These are phyloP conservation scores for Dastarcus helophoroides DNA, from an alignment of 2,888 invertebrate species.

Conservation along the genomic window DNA sequence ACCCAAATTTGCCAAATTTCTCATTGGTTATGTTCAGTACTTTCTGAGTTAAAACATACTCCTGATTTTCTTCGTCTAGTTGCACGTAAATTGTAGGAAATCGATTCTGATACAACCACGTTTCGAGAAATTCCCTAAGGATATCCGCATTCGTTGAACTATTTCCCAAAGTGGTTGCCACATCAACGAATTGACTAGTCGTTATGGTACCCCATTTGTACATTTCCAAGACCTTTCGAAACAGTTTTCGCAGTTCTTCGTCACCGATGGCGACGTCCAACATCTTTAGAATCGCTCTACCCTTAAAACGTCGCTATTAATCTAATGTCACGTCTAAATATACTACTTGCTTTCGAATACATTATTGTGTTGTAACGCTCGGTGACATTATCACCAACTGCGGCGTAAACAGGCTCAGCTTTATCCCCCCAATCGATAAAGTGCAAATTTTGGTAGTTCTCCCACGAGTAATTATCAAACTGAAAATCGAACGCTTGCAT, in stretches of 20 bases:
- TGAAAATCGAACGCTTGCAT: too few species aligned
- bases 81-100: slow-evolving; percentile 60
- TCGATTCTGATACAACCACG: slow-evolving; percentile 79
- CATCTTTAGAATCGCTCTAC: slow-evolving; percentile 73
- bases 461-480: too few species aligned
- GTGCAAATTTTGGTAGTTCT: too few species aligned
- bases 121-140: slow-evolving; percentile 55
- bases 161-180: slow-evolving; percentile 47
- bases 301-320: slow-evolving; percentile 39
- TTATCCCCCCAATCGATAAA: too few species aligned
- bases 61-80: slow-evolving; percentile 24
- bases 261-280: slow-evolving; percentile 65
- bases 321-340: too few species aligned
- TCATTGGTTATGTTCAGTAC: background rate
- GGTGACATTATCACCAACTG: too few species aligned
- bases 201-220: slow-evolving; percentile 60
- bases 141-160: slow-evolving; percentile 38
- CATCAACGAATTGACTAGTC: slow-evolving; percentile 66
- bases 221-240: slow-evolving; percentile 57
- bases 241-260: slow-evolving; percentile 54
- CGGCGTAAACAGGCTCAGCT: too few species aligned
- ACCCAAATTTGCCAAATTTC: background rate
- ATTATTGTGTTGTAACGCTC: too few species aligned
- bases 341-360: too few species aligned
- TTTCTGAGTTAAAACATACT: slow-evolving; percentile 51